Percentiles rank a stretch among this genome's conserved stretches.
Evolutionary conservation across 37 sponge, comb jelly and placozoan genomes (phyloP).

Genomic region (Oopsacas minuta): DNA sequence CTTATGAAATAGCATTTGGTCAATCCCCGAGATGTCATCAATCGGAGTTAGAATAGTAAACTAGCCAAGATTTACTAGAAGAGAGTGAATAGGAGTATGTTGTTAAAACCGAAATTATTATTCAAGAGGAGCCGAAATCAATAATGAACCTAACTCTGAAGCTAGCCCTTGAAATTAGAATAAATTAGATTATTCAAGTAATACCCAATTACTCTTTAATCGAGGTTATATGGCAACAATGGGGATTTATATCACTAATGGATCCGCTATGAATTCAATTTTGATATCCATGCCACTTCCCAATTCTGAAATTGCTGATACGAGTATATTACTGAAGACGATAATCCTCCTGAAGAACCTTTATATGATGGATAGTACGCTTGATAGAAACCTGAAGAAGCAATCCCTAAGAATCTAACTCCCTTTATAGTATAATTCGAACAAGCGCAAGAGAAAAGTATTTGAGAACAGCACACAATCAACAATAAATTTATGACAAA

Average conservation of each 20-base stretch:
- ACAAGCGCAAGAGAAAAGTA: not conserved
- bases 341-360: not conserved
- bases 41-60: not conserved
- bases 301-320: not conserved
- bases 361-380: not conserved
- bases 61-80: not conserved
- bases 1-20: not conserved
- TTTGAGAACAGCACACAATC: not conserved
- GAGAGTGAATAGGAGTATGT: not conserved
- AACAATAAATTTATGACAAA: not conserved
- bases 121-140: not conserved
- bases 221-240: not conserved
- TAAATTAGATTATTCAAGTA: not conserved
- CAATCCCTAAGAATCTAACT: not conserved
- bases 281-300: not conserved
- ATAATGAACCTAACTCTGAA: not conserved
- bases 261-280: not conserved
- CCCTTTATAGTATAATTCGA: not conserved
- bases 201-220: not conserved
- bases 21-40: constrained; percentile 10
- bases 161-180: not conserved
- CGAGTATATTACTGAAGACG: not conserved
- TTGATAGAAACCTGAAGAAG: not conserved
- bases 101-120: not conserved
- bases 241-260: not conserved